These are phyloP conservation scores for Amphiprion percula DNA, from an alignment of 2,113 vertebrate species.

Conservation along the genomic window DNA sequence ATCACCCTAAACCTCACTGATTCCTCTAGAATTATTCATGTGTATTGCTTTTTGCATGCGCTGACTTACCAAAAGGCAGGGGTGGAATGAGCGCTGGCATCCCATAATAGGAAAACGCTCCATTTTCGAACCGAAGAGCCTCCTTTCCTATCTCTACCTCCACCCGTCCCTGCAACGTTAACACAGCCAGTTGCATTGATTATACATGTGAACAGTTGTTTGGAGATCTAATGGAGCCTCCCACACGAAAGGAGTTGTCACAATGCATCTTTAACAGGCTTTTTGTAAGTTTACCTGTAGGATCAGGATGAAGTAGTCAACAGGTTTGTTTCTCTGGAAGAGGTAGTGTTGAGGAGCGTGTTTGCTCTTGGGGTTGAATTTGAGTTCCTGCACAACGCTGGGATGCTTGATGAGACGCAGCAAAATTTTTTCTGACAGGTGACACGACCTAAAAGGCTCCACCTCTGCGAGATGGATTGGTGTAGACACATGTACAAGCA, in stretches of 20 bases:
- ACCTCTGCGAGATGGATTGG: constrained; percentile 85
- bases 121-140: constrained; percentile 95
- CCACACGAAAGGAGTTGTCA: not conserved
- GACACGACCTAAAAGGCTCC: constrained; percentile 92
- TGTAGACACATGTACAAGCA: not conserved
- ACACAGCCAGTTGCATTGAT: constrained; percentile 49
- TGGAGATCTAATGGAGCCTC: constrained; percentile 31
- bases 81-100: constrained; percentile 91
- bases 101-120: constrained; percentile 96
- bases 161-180: constrained; percentile 90
- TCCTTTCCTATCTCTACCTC: constrained; percentile 97
- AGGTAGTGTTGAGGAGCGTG: constrained; percentile 92
- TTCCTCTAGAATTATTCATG: constrained; percentile 7
- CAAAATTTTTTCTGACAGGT: constrained; percentile 96
- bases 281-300: constrained; percentile 88
- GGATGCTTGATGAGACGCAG: constrained; percentile 95
- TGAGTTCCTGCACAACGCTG: constrained; percentile 93
- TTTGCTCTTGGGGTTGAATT: constrained; percentile 93
- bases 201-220: not conserved
- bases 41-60: not conserved
- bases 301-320: constrained; percentile 95
- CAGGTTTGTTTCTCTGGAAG: constrained; percentile 93
- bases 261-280: not conserved
- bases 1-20: not conserved
- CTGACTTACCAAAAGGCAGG: constrained; percentile 86